These are phyloP conservation scores for Ornithoptera alexandrae DNA, from an alignment of 2,888 invertebrate genomes.

Conservation along the genomic window DNA sequence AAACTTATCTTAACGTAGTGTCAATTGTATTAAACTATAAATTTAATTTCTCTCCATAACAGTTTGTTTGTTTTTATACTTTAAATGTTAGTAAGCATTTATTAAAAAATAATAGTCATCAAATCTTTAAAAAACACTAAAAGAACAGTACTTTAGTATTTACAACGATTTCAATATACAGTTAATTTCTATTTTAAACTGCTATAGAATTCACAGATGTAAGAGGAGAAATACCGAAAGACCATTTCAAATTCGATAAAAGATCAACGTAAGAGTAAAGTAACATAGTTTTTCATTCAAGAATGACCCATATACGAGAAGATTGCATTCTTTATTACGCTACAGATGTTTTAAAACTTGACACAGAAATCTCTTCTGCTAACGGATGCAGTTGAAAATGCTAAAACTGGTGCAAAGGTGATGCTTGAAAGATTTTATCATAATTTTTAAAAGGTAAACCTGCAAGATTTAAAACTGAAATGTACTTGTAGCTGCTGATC, in stretches of 20 bases:
- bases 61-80: no score
- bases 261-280: not conserved
- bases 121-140: not conserved
- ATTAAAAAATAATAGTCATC: not conserved
- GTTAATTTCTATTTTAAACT: not conserved
- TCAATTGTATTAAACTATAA: no score
- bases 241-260: not conserved
- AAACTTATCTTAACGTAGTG: no score
- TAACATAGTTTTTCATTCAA: not conserved
- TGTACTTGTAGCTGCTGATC: no score
- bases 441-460: not conserved
- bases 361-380: not conserved
- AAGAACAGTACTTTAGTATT: no score
- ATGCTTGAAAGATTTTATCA: not conserved
- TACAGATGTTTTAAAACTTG: not conserved
- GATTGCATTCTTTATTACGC: constrained; percentile 1
- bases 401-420: not conserved
- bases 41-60: no score
- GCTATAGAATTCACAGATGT: not conserved
- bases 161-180: no score
- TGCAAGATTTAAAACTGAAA: not conserved
- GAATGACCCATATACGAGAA: not conserved
- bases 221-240: not conserved
- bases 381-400: not conserved
- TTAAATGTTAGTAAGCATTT: no score